Conservation (phyloP, 1,140 invertebrate species). For the Pseudoatta argentina region DNA sequence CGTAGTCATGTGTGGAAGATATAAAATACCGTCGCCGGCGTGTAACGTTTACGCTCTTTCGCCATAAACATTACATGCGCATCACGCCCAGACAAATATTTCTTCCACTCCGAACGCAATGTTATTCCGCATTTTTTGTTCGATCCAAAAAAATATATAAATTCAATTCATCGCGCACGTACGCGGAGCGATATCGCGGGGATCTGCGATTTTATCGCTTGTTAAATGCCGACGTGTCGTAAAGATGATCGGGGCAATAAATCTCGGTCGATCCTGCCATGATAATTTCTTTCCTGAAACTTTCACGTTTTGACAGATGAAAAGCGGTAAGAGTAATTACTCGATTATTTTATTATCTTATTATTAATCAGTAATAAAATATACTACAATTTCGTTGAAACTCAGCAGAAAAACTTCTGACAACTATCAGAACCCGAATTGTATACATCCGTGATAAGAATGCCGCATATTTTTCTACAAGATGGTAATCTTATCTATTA, state of each 20-base stretch:
- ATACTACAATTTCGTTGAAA: constrained; percentile 10
- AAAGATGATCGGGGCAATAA: constrained; percentile 71
- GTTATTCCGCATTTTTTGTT: constrained; percentile 53
- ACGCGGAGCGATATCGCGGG: constrained; percentile 70
- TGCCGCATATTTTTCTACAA: background rate
- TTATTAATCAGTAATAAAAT: constrained; percentile 45
- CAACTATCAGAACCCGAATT: background rate
- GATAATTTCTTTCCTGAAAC: constrained; percentile 22
- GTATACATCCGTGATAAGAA: background rate
- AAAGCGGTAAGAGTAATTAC: background rate
- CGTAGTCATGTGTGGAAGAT: constrained; percentile 39
- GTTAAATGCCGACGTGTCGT: constrained; percentile 72
- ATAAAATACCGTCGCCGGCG: constrained; percentile 51
- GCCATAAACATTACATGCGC: constrained; percentile 52
- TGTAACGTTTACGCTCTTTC: constrained; percentile 44
- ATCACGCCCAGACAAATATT: constrained; percentile 61
- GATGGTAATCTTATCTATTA: background rate
- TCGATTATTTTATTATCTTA: background rate
- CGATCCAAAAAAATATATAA: constrained; percentile 66
- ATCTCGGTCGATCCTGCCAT: constrained; percentile 56
- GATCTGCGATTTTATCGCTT: constrained; percentile 73
- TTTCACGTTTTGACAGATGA: background rate
- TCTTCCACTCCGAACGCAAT: constrained; percentile 50
- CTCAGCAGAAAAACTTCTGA: background rate
- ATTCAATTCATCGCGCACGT: constrained; percentile 72